A percentile compares a stretch with the other conserved stretches of the same genome.
phyloP scores from a whole-genome alignment of 2,113 vertebrate species.

The Cinclus mexicanus region DNA sequence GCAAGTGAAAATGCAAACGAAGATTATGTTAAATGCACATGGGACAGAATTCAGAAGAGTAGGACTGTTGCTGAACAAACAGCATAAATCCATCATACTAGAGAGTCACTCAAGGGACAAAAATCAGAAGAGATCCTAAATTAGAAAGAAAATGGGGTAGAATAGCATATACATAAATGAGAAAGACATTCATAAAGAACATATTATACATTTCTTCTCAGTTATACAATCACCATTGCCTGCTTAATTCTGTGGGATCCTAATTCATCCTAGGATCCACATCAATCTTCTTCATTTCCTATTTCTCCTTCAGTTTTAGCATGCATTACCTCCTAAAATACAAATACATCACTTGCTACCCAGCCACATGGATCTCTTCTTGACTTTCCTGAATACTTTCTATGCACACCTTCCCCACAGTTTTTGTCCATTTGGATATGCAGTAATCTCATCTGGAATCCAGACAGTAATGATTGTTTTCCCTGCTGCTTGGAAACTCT shows the following conservation, averaged over 20 bases:
- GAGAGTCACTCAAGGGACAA: not conserved
- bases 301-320: not conserved
- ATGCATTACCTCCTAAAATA: not conserved
- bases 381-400: not conserved
- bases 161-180: not conserved
- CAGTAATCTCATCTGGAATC: not conserved
- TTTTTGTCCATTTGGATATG: not conserved
- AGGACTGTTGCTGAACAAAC: conserved; percentile 18
- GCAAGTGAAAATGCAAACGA: not conserved
- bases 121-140: not conserved
- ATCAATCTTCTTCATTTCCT: not conserved
- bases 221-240: not conserved
- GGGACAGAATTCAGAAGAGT: not conserved
- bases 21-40: conserved; percentile 9
- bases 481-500: not conserved
- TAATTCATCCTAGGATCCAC: not conserved
- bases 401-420: not conserved
- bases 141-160: not conserved
- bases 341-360: not conserved
- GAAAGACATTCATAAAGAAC: not conserved
- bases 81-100: not conserved
- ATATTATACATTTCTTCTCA: not conserved
- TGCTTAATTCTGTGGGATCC: not conserved
- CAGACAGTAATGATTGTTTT: not conserved
- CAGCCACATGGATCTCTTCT: not conserved